These are phyloP conservation scores for Columba janthina DNA, from an alignment of 2,113 vertebrate species.

Conservation along the genomic window DNA sequence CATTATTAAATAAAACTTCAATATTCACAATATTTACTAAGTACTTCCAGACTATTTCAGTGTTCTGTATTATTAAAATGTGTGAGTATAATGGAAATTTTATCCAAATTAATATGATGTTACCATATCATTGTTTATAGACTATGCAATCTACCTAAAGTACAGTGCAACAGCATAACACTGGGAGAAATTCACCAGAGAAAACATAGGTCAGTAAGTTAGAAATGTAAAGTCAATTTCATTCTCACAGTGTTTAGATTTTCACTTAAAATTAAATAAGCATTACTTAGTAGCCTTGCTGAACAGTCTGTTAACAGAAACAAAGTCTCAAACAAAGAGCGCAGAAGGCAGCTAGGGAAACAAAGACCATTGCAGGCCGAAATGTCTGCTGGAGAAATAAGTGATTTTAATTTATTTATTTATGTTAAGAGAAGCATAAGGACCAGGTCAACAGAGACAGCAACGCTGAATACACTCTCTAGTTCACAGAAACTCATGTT, in stretches of 20 bases:
- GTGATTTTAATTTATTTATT: slow-evolving; percentile 54
- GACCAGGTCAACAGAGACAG: slow-evolving; percentile 47
- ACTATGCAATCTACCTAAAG: not conserved
- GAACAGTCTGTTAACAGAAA: slow-evolving; percentile 1
- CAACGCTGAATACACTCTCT: not conserved
- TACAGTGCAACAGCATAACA: not conserved
- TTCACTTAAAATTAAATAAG: not conserved
- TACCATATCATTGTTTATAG: not conserved
- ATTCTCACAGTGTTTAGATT: not conserved
- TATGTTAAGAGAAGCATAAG: slow-evolving; percentile 61
- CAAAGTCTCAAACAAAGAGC: slow-evolving; percentile 41
- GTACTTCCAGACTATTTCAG: not conserved
- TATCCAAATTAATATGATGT: not conserved
- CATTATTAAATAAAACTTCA: not conserved
- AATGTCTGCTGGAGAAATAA: slow-evolving; percentile 20
- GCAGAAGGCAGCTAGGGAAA: slow-evolving; percentile 16
- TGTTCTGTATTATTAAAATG: not conserved
- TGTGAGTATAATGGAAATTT: not conserved
- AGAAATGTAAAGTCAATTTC: not conserved
- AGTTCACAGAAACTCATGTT: not conserved
- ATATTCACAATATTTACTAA: not conserved
- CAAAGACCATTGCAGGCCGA: slow-evolving; percentile 3
- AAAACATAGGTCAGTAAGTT: not conserved
- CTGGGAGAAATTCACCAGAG: not conserved
- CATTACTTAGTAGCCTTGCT: not conserved